phyloP scores from a whole-genome alignment of 2,797 vertebrate species.

The Hydrocynus forskahlii region DNA sequence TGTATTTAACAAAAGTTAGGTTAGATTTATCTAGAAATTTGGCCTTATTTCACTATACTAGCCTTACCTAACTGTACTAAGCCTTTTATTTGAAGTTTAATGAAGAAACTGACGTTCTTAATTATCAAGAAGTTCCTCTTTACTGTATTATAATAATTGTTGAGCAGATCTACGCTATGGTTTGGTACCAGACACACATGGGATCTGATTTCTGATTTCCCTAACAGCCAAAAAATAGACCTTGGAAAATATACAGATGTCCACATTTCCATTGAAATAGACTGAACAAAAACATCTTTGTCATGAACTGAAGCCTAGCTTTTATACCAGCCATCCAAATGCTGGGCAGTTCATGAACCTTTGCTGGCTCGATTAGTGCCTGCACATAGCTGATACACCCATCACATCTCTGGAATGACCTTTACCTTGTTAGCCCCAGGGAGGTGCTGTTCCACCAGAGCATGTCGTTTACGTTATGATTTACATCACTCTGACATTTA shows the following conservation, averaged over 20 bases:
- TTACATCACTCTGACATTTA: slow-evolving; percentile 32
- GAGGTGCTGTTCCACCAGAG: slow-evolving; percentile 14
- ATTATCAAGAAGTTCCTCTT: no score
- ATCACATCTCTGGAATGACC: not conserved
- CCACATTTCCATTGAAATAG: not conserved
- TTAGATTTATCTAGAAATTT: no score
- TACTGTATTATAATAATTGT: no score
- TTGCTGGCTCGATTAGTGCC: not conserved
- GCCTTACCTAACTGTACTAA: no score
- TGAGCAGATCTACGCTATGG: no score
- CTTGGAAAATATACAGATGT: not conserved
- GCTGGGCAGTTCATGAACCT: not conserved
- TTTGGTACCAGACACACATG: not conserved
- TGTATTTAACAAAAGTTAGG: no score
- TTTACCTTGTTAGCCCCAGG: slow-evolving; percentile 6
- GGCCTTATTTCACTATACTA: no score
- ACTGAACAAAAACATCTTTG: not conserved
- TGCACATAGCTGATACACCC: not conserved
- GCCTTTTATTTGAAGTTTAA: no score
- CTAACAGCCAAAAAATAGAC: not conserved
- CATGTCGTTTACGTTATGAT: slow-evolving; percentile 28
- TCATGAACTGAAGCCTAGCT: not conserved
- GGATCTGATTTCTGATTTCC: not conserved
- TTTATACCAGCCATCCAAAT: not conserved
- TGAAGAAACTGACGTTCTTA: no score